These are phyloP conservation scores for Allophyes oxyacanthae DNA, from an alignment of 2,888 invertebrate genomes.

Conservation along the genomic window DNA sequence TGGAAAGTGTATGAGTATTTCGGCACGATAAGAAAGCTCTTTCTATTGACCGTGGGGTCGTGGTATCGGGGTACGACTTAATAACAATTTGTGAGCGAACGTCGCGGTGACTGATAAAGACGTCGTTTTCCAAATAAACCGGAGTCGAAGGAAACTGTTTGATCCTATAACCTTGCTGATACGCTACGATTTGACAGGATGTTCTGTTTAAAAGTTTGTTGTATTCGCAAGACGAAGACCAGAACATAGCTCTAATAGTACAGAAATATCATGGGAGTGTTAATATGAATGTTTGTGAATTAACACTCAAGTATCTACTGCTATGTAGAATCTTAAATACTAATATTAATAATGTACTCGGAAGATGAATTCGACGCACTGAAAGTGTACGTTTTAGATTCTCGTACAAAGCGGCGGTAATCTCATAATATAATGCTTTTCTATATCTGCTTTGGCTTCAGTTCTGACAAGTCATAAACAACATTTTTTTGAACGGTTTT, in stretches of 20 bases:
- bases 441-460: slow-evolving; percentile 16
- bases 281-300: slow-evolving; percentile 6
- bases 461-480: slow-evolving; percentile 27
- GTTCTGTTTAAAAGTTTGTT: slow-evolving; percentile 20
- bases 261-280: slow-evolving; percentile 21
- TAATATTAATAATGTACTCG: neutral
- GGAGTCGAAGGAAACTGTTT: slow-evolving; percentile 52
- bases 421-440: too few relatives aligned
- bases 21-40: slow-evolving; percentile 60
- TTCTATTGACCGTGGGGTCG: slow-evolving; percentile 60
- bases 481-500: slow-evolving; percentile 6
- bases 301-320: too few relatives aligned
- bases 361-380: neutral
- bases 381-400: neutral
- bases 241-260: neutral
- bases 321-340: too few relatives aligned
- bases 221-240: slow-evolving; percentile 10
- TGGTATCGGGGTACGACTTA: slow-evolving; percentile 55
- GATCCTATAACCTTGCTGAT: slow-evolving; percentile 48
- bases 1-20: slow-evolving; percentile 47
- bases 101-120: slow-evolving; percentile 53
- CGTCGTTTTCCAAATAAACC: slow-evolving; percentile 46
- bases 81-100: slow-evolving; percentile 68
- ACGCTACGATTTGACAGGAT: slow-evolving; percentile 45
- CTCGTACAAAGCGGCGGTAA: neutral